phyloP scores from a whole-genome alignment of 1,140 invertebrate species.

The Schmidtea mediterranea region DNA sequence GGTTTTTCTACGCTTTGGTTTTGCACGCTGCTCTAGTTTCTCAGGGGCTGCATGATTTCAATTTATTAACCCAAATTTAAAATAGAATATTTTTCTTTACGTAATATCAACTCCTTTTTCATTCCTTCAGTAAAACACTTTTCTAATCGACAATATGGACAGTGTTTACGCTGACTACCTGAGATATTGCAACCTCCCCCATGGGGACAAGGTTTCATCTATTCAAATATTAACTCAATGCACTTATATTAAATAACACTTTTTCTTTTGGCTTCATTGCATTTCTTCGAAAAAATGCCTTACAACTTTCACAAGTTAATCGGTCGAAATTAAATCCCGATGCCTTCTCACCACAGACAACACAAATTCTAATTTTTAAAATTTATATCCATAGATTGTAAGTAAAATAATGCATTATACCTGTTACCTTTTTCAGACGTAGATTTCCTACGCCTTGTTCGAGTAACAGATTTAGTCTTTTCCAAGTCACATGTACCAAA shows the following conservation, averaged over 20 bases:
- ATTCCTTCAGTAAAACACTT: slow-evolving; percentile 73
- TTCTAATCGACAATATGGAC: slow-evolving; percentile 68
- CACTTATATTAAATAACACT: not conserved
- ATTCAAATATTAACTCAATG: not conserved
- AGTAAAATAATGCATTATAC: too few species aligned
- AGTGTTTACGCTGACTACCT: slow-evolving; percentile 63
- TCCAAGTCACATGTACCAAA: too few species aligned
- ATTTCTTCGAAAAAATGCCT: slow-evolving; percentile 83
- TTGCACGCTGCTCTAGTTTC: slow-evolving; percentile 5
- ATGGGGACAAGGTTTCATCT: slow-evolving; percentile 4
- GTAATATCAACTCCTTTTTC: slow-evolving; percentile 68
- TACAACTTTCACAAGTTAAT: slow-evolving; percentile 84
- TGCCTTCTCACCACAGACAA: slow-evolving; percentile 62
- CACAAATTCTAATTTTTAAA: slow-evolving; percentile 15
- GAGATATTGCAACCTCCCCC: slow-evolving; percentile 59
- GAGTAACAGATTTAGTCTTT: too few species aligned
- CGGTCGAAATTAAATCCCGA: slow-evolving; percentile 94
- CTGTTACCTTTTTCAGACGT: too few species aligned
- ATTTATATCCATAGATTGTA: too few species aligned
- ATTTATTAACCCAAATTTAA: not conserved
- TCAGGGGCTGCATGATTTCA: not conserved
- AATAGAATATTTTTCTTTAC: slow-evolving; percentile 11
- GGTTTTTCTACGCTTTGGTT: not conserved
- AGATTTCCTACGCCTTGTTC: too few species aligned
- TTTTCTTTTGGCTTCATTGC: slow-evolving; percentile 37